Base-by-base conservation (phyloP, 2,888 invertebrate genomes). In the Tenthredo mesomela region DNA sequence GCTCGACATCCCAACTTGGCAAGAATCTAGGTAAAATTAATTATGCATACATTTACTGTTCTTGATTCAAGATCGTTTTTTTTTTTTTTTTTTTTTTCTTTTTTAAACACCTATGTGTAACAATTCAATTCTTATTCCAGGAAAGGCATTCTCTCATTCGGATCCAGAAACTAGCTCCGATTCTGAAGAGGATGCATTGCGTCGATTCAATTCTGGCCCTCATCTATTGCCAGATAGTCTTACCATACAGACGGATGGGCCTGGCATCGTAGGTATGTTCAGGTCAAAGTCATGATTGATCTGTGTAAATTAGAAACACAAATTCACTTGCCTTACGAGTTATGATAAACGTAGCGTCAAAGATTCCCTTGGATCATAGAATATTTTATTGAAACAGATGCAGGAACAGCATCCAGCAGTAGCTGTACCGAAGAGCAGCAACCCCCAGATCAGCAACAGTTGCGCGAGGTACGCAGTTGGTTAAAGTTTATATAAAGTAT, bases 161-260 rank as follows among this genome's bases (percentile, higher is more conserved):
- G 95, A 95, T 87, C 94, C 94, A 29, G 96, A 96, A 87, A 95
- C 95, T 5, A 96, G 96, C 88, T 96, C 96, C 54, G 97, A 97
- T 92, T 96, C 96, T 78, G 97, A 97, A 91, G 95, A 95, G 90
- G 96, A 96, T 91, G 95, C 96, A 67, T 94, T 96, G 87, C 94
- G 95, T 86, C 94, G 95, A 80, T 94, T 96, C 86, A 91, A 91
- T 84, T 90, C 91, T 91, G 89, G 89, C 37, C 87, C 90, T 4
- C 92, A 90, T 85, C 90, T 89, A n/a, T 91, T 91, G 29, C 90
- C 91, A 18, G 93, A 93, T 86, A 92, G 91, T 4, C 87, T 93
- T 85, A 93, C 93, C 25, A 91, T 93, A 85, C 93, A 93, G 87
- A 95, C 95, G 0, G 95, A 94, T 90, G 94, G 92, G 73, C 91